These are phyloP conservation scores for Ceyx melanurus DNA, from an alignment of 2,113 vertebrate genomes.

Conservation along the genomic window DNA sequence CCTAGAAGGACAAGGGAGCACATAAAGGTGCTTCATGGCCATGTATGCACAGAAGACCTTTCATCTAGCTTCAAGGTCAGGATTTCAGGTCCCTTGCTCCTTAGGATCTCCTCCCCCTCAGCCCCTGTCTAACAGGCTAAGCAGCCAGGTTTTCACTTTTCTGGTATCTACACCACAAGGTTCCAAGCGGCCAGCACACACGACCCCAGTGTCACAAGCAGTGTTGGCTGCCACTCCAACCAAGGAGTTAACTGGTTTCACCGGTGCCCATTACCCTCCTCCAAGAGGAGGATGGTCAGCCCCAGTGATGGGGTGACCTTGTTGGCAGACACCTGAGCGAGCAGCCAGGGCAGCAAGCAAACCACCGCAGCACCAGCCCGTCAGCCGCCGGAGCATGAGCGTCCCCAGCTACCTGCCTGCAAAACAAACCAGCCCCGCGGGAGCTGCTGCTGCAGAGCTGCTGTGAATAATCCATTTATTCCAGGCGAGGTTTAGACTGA, in stretches of 20 bases:
- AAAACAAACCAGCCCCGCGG: rapidly evolving
- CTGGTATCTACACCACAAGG: not conserved
- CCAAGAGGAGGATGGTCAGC: not conserved
- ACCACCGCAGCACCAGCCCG: not conserved
- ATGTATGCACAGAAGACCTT: not conserved
- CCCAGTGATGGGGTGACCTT: not conserved
- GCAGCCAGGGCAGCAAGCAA: not conserved
- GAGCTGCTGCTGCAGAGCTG: not conserved
- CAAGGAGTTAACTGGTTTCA: not conserved
- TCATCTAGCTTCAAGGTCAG: not conserved
- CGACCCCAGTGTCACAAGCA: not conserved
- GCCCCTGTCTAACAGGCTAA: not conserved
- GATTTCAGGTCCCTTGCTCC: not conserved
- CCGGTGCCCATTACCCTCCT: not conserved
- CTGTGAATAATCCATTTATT: not conserved
- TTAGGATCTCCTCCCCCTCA: not conserved
- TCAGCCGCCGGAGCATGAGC: not conserved
- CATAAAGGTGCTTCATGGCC: not conserved
- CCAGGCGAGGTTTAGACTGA: not conserved
- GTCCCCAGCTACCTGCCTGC: not conserved
- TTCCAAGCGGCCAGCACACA: not conserved
- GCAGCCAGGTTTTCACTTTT: not conserved
- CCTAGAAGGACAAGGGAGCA: not conserved
- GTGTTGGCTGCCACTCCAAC: not conserved
- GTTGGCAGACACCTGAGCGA: not conserved